Base-by-base conservation (phyloP, 2,888 invertebrate genomes). In the Thecophora atra region DNA sequence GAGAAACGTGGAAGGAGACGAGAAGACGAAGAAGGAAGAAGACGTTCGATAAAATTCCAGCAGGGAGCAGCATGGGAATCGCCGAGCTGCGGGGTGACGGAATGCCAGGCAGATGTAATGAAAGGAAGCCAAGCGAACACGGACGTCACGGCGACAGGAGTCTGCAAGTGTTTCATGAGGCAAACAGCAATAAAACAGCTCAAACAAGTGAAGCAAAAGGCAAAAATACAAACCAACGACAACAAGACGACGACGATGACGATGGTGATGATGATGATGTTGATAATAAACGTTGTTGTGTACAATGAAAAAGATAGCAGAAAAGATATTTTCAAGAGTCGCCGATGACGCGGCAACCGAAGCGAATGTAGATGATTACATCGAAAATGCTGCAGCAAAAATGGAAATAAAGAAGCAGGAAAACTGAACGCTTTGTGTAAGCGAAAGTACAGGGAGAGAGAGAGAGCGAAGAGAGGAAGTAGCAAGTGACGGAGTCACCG, bases 61-160 rank as follows among this genome's bases (percentile, higher is more conserved):
- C 30, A 52, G 26, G 5, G 30, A 66, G 19, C 19, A 37, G n/a
- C 17, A 63, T n/a, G n/a, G n/a, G n/a, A n/a, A n/a, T n/a, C n/a
- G n/a, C n/a, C n/a, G n/a, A n/a, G n/a, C n/a, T n/a, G n/a, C n/a
- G n/a, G n/a, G n/a, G n/a, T n/a, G n/a, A n/a, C n/a, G n/a, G n/a
- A n/a, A n/a, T n/a, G n/a, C n/a, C n/a, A n/a, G 19, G 65, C 28
- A 52, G 54, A 24, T 24, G 24, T 7, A 54, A 54, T 21, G 54
- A 65, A 24, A 52, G 26, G 65, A 28, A 65, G 30, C 52, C n/a
- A 65, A 65, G 28, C 52, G 65, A 51, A 30, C 30, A 28, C 52
- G 62, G 62, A 63, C 42, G 15, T 17, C 52, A 52, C 17, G 65
- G 65, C 66, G 66, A 37, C 66, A 51, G n/a, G 15, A 66, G 52